Conservation (phyloP, 30 jellyfish, hydroid and myxozoan species). For the Cassiopea xamachana region DNA sequence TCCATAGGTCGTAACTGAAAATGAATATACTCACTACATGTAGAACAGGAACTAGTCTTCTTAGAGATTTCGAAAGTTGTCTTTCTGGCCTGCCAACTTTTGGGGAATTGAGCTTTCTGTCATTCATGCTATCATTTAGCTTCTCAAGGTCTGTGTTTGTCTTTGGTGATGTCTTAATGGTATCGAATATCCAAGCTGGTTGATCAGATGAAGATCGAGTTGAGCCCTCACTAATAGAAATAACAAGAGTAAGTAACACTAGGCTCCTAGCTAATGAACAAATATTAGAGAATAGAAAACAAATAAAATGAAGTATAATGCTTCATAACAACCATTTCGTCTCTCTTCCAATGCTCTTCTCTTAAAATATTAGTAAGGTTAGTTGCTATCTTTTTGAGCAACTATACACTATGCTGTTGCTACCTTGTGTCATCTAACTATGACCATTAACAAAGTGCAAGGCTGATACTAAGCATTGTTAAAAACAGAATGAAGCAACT, state of each 20-base stretch:
- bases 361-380: too few relatives aligned
- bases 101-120: constrained; percentile 71
- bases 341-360: too few relatives aligned
- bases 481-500: too few relatives aligned
- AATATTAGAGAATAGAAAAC: background rate
- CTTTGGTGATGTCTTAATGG: constrained; percentile 72
- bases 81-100: constrained; percentile 74
- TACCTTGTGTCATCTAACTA: too few relatives aligned
- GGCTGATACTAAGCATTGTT: too few relatives aligned
- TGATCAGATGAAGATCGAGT: constrained; percentile 70
- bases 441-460: too few relatives aligned
- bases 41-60: constrained; percentile 83
- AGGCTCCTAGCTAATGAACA: background rate
- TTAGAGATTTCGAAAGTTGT: constrained; percentile 90
- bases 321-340: too few relatives aligned
- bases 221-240: constrained; percentile 41
- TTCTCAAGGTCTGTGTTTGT: constrained; percentile 63
- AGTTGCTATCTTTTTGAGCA: too few relatives aligned
- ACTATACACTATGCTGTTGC: too few relatives aligned
- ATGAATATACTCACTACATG: constrained; percentile 76
- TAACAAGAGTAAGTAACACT: too few relatives aligned
- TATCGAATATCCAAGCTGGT: constrained; percentile 87
- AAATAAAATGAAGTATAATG: too few relatives aligned
- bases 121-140: constrained; percentile 45
- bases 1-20: background rate